Evolutionary conservation across 2,888 invertebrate species (phyloP), one percentile per base, ranked within the genome.

Genomic region (Rugalucina vietnamica): DNA sequence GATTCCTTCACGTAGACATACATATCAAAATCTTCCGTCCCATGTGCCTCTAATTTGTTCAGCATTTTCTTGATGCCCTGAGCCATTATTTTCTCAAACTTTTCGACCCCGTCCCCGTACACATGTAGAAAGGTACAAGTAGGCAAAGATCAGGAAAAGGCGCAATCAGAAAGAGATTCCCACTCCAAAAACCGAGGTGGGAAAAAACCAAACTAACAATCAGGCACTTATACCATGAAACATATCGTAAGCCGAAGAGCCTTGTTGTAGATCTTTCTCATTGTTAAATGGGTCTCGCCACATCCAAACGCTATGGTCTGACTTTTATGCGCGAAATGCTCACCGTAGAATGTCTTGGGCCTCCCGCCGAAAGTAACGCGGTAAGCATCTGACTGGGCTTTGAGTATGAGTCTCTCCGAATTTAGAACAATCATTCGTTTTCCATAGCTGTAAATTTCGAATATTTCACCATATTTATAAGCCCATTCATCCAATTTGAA

Each of bases 361-460:
- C 54, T 54, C 21, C 12, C 54, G 14, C 54, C 54, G 54, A 54
- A 54, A 54, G 3, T 14, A n/a, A 54, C n/a, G n/a, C 54, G 54
- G n/a, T 54, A 54, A 4, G 54, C n/a, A 54, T 54, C 54, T 4
- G 54, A 54, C 4, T 54, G 10, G 4, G 54, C 54, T 21, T 54
- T 54, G 14, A 18, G 14, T 54, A 54, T 54, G 21, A 54, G 8
- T 54, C n/a, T 21, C n/a, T 8, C 54, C n/a, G 54, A 54, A 21
- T 54, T 54, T n/a, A 54, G n/a, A 4, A 54, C 21, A 4, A 54
- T 21, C 54, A 54, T 14, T 21, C 54, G 14, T 54, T 54, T 54
- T 54, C 54, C 54, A 54, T 54, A 54, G 54, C 54, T 54, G n/a
- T 54, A 54, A n/a, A 54, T 54, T 21, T 54, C 54, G 54, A 54